phyloP scores from a whole-genome alignment of 2,797 vertebrate genomes.

The Meda fulgida region DNA sequence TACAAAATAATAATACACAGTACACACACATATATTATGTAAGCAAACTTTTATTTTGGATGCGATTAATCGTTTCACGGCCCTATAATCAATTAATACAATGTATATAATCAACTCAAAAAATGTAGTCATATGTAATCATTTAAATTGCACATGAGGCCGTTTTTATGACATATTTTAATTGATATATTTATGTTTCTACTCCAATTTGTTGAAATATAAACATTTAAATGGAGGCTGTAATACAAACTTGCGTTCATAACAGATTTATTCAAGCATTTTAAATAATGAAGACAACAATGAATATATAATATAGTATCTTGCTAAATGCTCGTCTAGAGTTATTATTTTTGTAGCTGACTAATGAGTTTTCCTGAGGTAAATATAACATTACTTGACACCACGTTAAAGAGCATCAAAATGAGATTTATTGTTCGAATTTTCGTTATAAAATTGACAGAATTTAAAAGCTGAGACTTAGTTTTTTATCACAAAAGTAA shows the following conservation, averaged over 20 bases:
- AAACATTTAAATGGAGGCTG: no score
- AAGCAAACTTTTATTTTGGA: no score
- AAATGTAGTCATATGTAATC: neutral
- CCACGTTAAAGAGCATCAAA: neutral
- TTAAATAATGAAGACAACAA: neutral
- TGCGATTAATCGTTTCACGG: no score
- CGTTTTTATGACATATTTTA: neutral
- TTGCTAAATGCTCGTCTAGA: neutral
- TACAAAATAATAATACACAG: no score
- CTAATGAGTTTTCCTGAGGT: neutral
- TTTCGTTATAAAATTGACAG: neutral
- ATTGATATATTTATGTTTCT: no score
- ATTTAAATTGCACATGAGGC: neutral
- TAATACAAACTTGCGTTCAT: neutral
- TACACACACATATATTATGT: no score
- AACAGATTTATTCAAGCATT: neutral
- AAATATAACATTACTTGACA: neutral
- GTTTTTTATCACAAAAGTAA: neutral
- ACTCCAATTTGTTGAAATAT: no score
- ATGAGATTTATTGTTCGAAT: neutral
- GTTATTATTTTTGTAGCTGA: neutral
- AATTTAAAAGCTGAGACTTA: neutral
- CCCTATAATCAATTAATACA: no score
- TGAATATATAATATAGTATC: conserved; percentile 1
- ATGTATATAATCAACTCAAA: no score